Evolutionary conservation across 2,888 invertebrate species (phyloP).

Genomic region (Lithophane leautieri): DNA sequence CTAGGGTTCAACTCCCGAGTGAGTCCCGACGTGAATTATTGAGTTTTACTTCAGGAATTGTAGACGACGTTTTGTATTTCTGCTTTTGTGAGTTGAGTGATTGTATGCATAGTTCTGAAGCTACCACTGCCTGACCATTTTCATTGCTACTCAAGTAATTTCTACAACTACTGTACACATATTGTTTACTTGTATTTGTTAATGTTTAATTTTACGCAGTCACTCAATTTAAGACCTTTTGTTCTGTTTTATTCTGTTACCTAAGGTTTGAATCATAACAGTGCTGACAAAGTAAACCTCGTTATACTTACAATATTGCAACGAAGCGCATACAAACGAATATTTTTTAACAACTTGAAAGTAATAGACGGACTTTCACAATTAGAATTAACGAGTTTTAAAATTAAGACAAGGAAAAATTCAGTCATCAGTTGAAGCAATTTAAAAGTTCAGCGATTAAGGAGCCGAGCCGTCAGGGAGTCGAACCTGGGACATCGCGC

Average conservation of each 20-base stretch:
- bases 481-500: slow-evolving; percentile 65
- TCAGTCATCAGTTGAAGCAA: slow-evolving; percentile 64
- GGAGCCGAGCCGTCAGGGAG: slow-evolving; percentile 68
- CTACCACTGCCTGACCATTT: neutral
- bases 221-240: no score
- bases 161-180: no score
- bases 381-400: slow-evolving; percentile 53
- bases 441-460: slow-evolving; percentile 73
- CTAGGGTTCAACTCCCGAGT: slow-evolving; percentile 50
- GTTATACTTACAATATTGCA: slow-evolving; percentile 5
- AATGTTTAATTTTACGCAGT: no score
- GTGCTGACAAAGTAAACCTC: neutral
- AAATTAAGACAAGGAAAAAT: slow-evolving; percentile 66
- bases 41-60: neutral
- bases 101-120: neutral
- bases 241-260: no score
- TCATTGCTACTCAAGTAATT: neutral
- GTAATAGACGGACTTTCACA: slow-evolving; percentile 45
- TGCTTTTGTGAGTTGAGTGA: neutral
- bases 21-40: slow-evolving; percentile 21
- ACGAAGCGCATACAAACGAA: neutral
- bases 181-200: no score
- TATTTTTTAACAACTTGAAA: slow-evolving; percentile 27
- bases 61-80: slow-evolving; percentile 1
- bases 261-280: neutral